Evolutionary conservation across 2,888 invertebrate genomes (phyloP), one percentile per base, ranked within the genome.

Genomic region (Phoenoteleia sp.): DNA sequence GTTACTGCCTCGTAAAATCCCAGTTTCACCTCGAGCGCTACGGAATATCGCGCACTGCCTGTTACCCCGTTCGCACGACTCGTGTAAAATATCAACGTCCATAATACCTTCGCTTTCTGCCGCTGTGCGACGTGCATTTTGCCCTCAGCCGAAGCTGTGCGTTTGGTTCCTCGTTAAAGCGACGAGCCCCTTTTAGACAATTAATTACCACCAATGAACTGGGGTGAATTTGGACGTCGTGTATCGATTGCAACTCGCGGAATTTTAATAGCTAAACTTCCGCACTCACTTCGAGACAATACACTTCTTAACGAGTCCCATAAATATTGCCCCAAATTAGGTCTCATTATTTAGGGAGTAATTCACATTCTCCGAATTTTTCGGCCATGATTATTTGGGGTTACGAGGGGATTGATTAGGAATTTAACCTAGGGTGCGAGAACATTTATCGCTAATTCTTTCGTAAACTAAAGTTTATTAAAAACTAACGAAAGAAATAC

Each of bases 1-100:
- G 93, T 93, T 93, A 93, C 93, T 93, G 93, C 93, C 93, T 93
- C 93, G 93, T 93, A 93, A 93, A 93, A 91, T 90, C 90, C 89
- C 88, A 89, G 91, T 91, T 92, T 91, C 91, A 89, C 91, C 89
- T 91, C 90, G 87, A 84, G 90, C 81, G 79, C 66, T 75, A 52
- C 49, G 69, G 56, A 49, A 75, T 75, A 81, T 52, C 58, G 81
- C 81, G 87, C 83, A 71, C 74, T 62, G 84, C 85, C 86, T 85
- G 87, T 87, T 87, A 86, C 89, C 84, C 87, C 77, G 81, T 85
- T 84, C 81, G 67, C 75, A 56, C 84, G 72, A 64, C 62, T 36
- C 45, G 84, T 74, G 77, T 84, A 82, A 86, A 86, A 86, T 81
- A 84, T 83, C 81, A 89, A 88, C 88, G 84, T 77, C 69, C 84